Evolutionary conservation across 2,888 invertebrate genomes (phyloP).

Genomic region (Fragum whitleyi): DNA sequence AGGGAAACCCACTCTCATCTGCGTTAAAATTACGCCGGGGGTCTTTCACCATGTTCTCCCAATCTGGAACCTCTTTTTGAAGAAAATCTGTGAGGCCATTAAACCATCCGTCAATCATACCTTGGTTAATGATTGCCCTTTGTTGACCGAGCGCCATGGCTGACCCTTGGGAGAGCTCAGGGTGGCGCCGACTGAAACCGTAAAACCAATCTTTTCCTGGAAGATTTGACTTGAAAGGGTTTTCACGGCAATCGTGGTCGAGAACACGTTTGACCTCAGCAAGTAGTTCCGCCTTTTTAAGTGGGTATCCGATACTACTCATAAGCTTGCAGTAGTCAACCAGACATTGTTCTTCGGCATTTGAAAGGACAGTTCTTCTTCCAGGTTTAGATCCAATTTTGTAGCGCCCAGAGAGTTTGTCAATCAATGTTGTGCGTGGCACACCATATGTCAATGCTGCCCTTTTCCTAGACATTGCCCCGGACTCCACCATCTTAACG

Average conservation of each 20-base stretch:
- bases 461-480: slow-evolving; percentile 24
- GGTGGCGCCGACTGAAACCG: slow-evolving; percentile 14
- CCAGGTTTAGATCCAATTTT: slow-evolving; percentile 15
- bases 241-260: slow-evolving; percentile 17
- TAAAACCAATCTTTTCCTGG: slow-evolving; percentile 36
- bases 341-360: slow-evolving; percentile 19
- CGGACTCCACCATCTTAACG: slow-evolving; percentile 13
- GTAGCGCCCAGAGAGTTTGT: slow-evolving; percentile 23
- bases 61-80: slow-evolving; percentile 36
- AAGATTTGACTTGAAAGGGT: slow-evolving; percentile 30
- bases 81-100: neutral
- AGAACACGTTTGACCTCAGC: slow-evolving; percentile 32
- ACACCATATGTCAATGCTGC: slow-evolving; percentile 21
- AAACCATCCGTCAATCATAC: slow-evolving; percentile 46
- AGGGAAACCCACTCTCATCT: slow-evolving; percentile 42
- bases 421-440: slow-evolving; percentile 28
- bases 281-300: slow-evolving; percentile 22
- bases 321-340: slow-evolving; percentile 33
- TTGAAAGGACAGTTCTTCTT: slow-evolving; percentile 8
- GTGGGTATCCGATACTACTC: slow-evolving; percentile 32
- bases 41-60: slow-evolving; percentile 9
- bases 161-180: neutral
- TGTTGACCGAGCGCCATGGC: slow-evolving; percentile 38
- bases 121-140: slow-evolving; percentile 27
- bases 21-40: slow-evolving; percentile 34